Evolutionary conservation across 1,140 invertebrate genomes (phyloP).

Genomic region (Leptinotarsa lineolata): DNA sequence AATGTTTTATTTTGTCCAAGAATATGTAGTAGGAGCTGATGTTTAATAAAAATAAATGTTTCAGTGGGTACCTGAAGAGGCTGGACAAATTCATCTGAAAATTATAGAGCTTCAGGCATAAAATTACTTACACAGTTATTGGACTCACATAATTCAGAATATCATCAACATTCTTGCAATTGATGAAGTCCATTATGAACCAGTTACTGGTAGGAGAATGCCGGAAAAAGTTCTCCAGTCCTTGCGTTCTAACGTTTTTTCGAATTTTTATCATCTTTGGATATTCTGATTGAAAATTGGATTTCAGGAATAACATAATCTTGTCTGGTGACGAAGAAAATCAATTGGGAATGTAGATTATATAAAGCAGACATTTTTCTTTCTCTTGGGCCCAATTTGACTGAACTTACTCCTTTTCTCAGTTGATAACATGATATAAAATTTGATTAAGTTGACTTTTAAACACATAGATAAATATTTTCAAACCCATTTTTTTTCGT

Average conservation of each 20-base stretch:
- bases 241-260: neutral
- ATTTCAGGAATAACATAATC: constrained; percentile 2
- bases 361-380: neutral
- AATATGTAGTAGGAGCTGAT: neutral
- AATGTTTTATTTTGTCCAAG: neutral
- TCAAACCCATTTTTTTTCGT: too few relatives aligned
- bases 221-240: neutral
- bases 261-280: constrained; percentile 16
- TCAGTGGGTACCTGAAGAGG: constrained; percentile 19
- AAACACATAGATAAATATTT: too few relatives aligned
- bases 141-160: neutral
- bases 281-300: neutral
- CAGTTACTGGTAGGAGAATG: neutral
- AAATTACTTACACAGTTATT: neutral
- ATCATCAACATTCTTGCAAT: neutral
- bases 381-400: too few relatives aligned
- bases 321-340: neutral
- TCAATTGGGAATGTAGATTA: neutral
- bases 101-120: too few relatives aligned
- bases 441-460: too few relatives aligned
- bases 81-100: constrained; percentile 13
- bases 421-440: too few relatives aligned
- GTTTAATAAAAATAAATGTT: constrained; percentile 22
- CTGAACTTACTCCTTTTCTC: too few relatives aligned
- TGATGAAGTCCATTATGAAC: constrained; percentile 18